Evolutionary conservation across 2,113 vertebrate genomes (phyloP), one percentile per base, ranked within the genome.

Genomic region (Oncorhynchus keta): DNA sequence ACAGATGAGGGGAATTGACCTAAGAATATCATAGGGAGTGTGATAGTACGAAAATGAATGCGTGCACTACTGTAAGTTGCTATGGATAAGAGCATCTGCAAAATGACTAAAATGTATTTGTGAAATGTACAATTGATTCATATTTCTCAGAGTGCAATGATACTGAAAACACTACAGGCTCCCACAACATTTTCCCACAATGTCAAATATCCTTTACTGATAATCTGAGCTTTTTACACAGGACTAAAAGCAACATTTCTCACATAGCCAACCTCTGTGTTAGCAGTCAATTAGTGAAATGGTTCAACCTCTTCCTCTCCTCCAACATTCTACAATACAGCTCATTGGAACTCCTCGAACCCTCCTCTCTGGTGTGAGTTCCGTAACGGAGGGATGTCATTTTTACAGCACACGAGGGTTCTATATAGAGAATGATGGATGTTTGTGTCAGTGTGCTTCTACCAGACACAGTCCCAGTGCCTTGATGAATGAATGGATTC

Each of bases 401-500:
- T 62, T 62, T 55, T 62, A 62, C 59, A 62, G 16, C 59, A 62
- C 22, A 49, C 77, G 26, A 13, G 79, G 86, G 82, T 76, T 68
- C 80, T 78, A 75, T 80, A 84, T 85, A 86, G 79, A 77, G 68
- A 35, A 73, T 87, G 85, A 68, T 68, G 66, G 66, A n/a, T 68
- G 28, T 68, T 32, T 68, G 66, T 68, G 65, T 67, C 24, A 28
- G 24, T 16, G n/a, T 64, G 66, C 59, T 83, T 84, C 81, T 82
- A 82, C 84, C 82, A 82, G 85, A 86, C 86, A 83, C 83, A 81
- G 80, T 80, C 82, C 79, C 77, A 70, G 68, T 74, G 75, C 86
- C 79, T 61, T 87, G 88, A 89, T 89, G 88, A 90, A 90, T 90
- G 85, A 84, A 87, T 87, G 83, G 73, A 75, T 79, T 72, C 74